These are phyloP conservation scores for Xylota sylvarum DNA, from an alignment of 2,888 invertebrate species.

Conservation along the genomic window DNA sequence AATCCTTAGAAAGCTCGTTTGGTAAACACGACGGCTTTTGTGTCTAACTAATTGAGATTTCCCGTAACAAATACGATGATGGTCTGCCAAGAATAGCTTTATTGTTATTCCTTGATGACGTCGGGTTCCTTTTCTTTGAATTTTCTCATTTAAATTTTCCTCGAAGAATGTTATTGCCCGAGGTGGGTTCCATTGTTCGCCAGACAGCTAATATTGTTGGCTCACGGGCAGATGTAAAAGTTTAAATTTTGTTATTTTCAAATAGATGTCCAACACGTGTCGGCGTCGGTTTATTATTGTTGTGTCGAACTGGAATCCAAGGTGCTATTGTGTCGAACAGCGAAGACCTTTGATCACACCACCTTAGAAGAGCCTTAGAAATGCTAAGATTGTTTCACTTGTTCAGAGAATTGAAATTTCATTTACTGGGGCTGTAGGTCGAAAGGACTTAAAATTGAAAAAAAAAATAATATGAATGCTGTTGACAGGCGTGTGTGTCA, in stretches of 20 bases:
- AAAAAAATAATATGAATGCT: slow-evolving; percentile 30
- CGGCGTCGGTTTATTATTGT: slow-evolving; percentile 50
- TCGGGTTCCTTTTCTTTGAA: slow-evolving; percentile 65
- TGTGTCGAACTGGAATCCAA: slow-evolving; percentile 49
- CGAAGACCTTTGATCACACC: slow-evolving; percentile 64
- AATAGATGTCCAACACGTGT: slow-evolving; percentile 75
- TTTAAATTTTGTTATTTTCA: slow-evolving; percentile 70
- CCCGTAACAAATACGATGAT: slow-evolving; percentile 66
- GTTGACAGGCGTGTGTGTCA: slow-evolving; percentile 62
- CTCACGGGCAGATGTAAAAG: slow-evolving; percentile 46
- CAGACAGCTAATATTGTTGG: slow-evolving; percentile 69
- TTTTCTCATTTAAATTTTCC: slow-evolving; percentile 75
- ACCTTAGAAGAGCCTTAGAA: slow-evolving; percentile 44
- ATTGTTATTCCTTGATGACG: slow-evolving; percentile 65
- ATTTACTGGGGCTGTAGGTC: background rate
- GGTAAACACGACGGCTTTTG: slow-evolving; percentile 64
- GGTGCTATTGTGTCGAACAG: slow-evolving; percentile 47
- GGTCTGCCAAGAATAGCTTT: slow-evolving; percentile 60
- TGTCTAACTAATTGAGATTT: slow-evolving; percentile 77
- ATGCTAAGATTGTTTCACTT: slow-evolving; percentile 47
- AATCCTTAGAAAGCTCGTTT: slow-evolving; percentile 65
- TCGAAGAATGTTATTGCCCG: slow-evolving; percentile 29
- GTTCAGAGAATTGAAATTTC: slow-evolving; percentile 25
- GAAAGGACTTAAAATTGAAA: slow-evolving; percentile 41
- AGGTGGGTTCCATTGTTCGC: slow-evolving; percentile 61